Evolutionary conservation across 2,888 invertebrate species (phyloP), one percentile per base, ranked within the genome.

Genomic region (Drosophila longiperda): DNA sequence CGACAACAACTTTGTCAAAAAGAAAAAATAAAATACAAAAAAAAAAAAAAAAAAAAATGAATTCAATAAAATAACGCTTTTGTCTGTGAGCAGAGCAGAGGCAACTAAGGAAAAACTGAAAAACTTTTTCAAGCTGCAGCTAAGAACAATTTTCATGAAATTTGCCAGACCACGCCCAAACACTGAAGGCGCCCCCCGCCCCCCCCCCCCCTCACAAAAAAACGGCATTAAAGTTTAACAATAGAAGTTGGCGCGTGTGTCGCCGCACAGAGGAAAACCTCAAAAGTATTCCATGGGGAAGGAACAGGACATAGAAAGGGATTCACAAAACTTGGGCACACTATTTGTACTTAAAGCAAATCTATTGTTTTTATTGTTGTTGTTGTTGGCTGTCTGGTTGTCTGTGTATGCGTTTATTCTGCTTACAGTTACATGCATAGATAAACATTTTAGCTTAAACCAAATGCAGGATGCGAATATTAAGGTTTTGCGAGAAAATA

Each of bases 41-140:
- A 29, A 42, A 45, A 64, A 60, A 48, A 33, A 54, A 17, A 66
- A 58, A 29, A 42, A 23, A 70, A 66, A 62, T 65, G 68, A 88
- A 86, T 89, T 89, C 88, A 86, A 86, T 86, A 89, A 86, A 86
- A 86, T 89, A 89, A 89, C 88, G 90, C 82, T 86, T 85, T 84
- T 72, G 84, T 74, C 72, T 82, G 80, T 77, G 75, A 54, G 58
- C 64, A 12, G 53, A 29, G 45, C 33, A 66, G 74, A 54, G 58
- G 38, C 38, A 66, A 66, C 61, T 66, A 61, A 55, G 50, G 49
- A 15, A 59, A 77, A 82, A 78, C 80, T 75, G 82, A 71, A 74
- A 55, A 81, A 83, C 29, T 73, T 80, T 76, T 70, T 42, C 57
- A 32, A 11, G 71, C 57, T 33, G 67, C 40, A 61, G 49, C 66